Conservation (phyloP, 2,113 vertebrate species). For the Scomber japonicus region DNA sequence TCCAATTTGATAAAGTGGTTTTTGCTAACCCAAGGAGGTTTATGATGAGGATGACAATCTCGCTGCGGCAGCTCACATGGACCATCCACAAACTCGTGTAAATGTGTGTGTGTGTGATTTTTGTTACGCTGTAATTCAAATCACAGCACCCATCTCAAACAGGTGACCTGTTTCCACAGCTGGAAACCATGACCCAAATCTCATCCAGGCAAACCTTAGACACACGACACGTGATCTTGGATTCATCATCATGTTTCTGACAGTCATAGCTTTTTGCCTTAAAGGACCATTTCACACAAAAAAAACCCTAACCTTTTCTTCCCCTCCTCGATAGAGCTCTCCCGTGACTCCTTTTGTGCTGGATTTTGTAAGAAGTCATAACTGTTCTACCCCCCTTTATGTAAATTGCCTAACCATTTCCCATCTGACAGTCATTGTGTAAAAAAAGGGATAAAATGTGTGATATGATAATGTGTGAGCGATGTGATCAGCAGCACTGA, state of each 20-base stretch:
- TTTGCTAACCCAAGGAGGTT: slow-evolving; percentile 11
- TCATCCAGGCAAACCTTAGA: not conserved
- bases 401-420: slow-evolving; percentile 14
- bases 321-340: not conserved
- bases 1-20: slow-evolving; percentile 66
- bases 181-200: slow-evolving; percentile 33
- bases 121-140: not conserved
- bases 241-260: not conserved
- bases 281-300: not conserved
- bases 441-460: not conserved
- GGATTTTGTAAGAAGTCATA: not conserved
- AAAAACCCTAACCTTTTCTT: not conserved
- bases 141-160: slow-evolving; percentile 9
- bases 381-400: slow-evolving; percentile 1
- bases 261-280: not conserved
- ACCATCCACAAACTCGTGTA: not conserved
- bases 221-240: not conserved
- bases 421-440: slow-evolving; percentile 15
- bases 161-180: slow-evolving; percentile 47
- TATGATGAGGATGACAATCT: slow-evolving; percentile 7
- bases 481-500: slow-evolving; percentile 40
- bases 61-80: not conserved
- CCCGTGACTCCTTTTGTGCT: not conserved
- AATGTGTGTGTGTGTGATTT: not conserved
- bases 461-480: not conserved